These are phyloP conservation scores for Megaleporinus macrocephalus DNA, from an alignment of 2,113 vertebrate species.

Conservation along the genomic window DNA sequence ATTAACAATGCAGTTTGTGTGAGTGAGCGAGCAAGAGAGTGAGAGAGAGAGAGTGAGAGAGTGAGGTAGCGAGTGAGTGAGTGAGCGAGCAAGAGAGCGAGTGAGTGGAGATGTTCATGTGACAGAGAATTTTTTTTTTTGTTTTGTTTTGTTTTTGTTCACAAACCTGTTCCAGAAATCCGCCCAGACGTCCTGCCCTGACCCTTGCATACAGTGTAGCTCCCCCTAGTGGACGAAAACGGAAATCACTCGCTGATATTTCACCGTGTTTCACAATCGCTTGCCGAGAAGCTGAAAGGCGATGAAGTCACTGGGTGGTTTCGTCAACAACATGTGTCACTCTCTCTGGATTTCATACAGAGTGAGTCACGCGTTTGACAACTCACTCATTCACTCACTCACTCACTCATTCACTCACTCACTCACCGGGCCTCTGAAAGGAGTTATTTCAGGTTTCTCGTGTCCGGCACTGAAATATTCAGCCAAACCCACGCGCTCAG, in stretches of 20 bases:
- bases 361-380: not conserved
- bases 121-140: conserved; percentile 13
- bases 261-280: not conserved
- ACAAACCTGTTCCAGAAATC: not conserved
- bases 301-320: not conserved
- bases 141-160: conserved; percentile 34
- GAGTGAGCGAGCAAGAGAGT: conserved; percentile 22
- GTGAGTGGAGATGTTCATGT: conserved; percentile 19
- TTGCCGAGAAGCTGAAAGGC: not conserved
- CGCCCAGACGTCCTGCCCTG: not conserved
- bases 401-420: not conserved
- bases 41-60: too few species aligned
- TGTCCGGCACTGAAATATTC: not conserved
- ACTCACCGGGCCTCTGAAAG: not conserved
- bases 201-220: not conserved
- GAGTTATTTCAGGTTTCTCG: not conserved
- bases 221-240: conserved; percentile 20
- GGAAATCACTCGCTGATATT: not conserved
- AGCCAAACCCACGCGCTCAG: not conserved
- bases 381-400: not conserved
- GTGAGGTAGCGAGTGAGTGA: too few species aligned
- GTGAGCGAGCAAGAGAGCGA: conserved; percentile 27
- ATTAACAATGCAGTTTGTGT: conserved; percentile 38
- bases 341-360: not conserved
- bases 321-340: not conserved